Percentiles rank a stretch among this genome's conserved stretches.
Conservation (phyloP, 2,797 vertebrate genomes). For the Cryptoprocta ferox region DNA sequence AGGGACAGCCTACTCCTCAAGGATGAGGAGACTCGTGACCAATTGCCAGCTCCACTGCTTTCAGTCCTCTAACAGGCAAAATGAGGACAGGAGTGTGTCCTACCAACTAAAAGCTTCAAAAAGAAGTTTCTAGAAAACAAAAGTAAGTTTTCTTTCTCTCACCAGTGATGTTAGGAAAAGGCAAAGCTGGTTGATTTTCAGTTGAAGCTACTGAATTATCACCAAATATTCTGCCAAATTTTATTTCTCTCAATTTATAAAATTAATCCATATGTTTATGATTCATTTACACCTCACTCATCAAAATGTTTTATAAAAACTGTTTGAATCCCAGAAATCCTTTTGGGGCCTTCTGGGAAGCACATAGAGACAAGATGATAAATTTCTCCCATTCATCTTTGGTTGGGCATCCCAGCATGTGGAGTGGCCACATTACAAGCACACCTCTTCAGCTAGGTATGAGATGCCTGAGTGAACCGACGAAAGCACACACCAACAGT, state of each 20-base stretch:
- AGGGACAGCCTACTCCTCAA: accelerated
- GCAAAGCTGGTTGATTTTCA: constrained; percentile 7
- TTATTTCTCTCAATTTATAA: constrained; percentile 17
- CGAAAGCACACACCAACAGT: neutral
- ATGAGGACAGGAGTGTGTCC: neutral
- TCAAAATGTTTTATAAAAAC: constrained; percentile 14
- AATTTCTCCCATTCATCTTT: neutral
- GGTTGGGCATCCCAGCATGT: neutral
- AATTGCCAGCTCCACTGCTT: neutral
- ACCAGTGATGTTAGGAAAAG: neutral
- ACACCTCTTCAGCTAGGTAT: neutral
- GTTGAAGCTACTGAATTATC: neutral
- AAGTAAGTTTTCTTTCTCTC: neutral
- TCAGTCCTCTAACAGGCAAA: neutral
- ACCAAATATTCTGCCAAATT: constrained; percentile 34
- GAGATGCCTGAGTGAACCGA: neutral
- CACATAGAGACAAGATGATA: neutral
- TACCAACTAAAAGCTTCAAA: neutral
- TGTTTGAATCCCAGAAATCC: neutral
- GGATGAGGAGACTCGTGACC: neutral
- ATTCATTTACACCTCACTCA: neutral
- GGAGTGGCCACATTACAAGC: neutral
- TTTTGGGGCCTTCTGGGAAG: neutral
- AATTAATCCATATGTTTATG: constrained; percentile 15
- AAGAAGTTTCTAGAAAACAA: constrained; percentile 4